These are phyloP conservation scores for Encarsia formosa DNA, from an alignment of 2,888 invertebrate species.

Conservation along the genomic window DNA sequence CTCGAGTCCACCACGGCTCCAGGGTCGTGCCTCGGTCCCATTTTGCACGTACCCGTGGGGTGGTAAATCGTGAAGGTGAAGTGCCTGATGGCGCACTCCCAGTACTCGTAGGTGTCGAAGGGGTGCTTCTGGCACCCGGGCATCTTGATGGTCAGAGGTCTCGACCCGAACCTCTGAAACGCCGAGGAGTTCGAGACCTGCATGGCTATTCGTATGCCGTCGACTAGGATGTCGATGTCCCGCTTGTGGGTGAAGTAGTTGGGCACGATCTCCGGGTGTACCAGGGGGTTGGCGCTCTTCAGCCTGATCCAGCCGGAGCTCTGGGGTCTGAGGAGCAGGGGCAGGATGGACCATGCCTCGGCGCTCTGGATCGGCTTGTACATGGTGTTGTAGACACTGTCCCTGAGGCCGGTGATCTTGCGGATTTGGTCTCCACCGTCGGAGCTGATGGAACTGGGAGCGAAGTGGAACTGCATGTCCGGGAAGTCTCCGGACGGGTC, in stretches of 20 bases:
- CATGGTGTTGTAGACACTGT: slow-evolving; percentile 78
- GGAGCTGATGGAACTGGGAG: slow-evolving; percentile 78
- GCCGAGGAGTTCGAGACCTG: slow-evolving; percentile 74
- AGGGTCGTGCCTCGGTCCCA: slow-evolving; percentile 74
- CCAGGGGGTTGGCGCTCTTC: slow-evolving; percentile 73
- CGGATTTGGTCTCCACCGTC: slow-evolving; percentile 78
- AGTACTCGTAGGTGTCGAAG: slow-evolving; percentile 76
- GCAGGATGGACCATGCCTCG: slow-evolving; percentile 82
- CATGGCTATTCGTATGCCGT: slow-evolving; percentile 80
- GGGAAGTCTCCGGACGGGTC: slow-evolving; percentile 73
- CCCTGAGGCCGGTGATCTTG: slow-evolving; percentile 70
- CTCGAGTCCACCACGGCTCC: slow-evolving; percentile 78
- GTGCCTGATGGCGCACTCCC: slow-evolving; percentile 81
- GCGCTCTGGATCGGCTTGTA: slow-evolving; percentile 75
- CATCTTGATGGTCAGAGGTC: slow-evolving; percentile 73
- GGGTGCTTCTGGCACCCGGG: slow-evolving; percentile 74
- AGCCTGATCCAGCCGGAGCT: slow-evolving; percentile 85
- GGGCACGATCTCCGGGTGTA: slow-evolving; percentile 82
- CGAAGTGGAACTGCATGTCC: slow-evolving; percentile 83
- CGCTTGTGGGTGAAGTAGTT: slow-evolving; percentile 86
- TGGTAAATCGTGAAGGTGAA: slow-evolving; percentile 81
- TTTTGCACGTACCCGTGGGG: slow-evolving; percentile 80
- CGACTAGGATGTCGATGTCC: slow-evolving; percentile 74
- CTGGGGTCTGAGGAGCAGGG: slow-evolving; percentile 76
- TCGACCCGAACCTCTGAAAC: slow-evolving; percentile 76